phyloP scores from a whole-genome alignment of 37 sponge, comb jelly and placozoan genomes.

The Amphimedon queenslandica region DNA sequence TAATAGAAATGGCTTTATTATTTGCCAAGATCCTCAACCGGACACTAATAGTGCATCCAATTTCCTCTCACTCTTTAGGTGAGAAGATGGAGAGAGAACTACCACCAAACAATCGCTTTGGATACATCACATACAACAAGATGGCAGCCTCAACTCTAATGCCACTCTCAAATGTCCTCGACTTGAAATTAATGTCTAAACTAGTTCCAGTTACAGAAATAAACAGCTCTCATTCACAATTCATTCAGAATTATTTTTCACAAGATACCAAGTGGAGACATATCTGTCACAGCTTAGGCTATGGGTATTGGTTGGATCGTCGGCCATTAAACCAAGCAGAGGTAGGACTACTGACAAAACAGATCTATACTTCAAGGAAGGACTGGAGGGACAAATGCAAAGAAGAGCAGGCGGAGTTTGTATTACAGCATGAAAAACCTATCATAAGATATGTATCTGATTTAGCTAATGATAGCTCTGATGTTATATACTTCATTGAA shows the following conservation, averaged over 20 bases:
- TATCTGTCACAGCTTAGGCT: constrained; percentile 80
- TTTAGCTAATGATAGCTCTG: constrained; percentile 30
- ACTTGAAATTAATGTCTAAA: constrained; percentile 53
- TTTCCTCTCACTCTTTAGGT: constrained; percentile 67
- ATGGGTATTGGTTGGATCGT: constrained; percentile 78
- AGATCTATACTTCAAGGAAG: constrained; percentile 23
- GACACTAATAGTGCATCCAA: constrained; percentile 78
- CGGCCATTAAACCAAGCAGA: constrained; percentile 26
- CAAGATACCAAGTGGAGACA: constrained; percentile 43
- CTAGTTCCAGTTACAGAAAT: constrained; percentile 43
- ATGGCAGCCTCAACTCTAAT: constrained; percentile 47
- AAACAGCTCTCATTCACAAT: constrained; percentile 36
- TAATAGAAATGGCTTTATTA: constrained; percentile 73
- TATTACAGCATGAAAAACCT: constrained; percentile 1
- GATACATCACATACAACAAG: constrained; percentile 71
- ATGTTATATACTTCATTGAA: constrained; percentile 81
- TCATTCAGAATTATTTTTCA: constrained; percentile 25
- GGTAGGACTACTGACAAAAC: constrained; percentile 30
- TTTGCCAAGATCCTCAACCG: constrained; percentile 72
- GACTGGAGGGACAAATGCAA: constrained; percentile 67
- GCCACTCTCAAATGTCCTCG: constrained; percentile 59
- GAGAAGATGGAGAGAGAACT: constrained; percentile 26
- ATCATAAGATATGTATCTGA: constrained; percentile 55
- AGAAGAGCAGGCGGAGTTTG: constrained; percentile 24
- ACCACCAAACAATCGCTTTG: background rate